A percentile compares a stretch with the other conserved stretches of the same genome.
phyloP scores from a whole-genome alignment of 1,140 invertebrate species.

The Drosophila gunungcola region DNA sequence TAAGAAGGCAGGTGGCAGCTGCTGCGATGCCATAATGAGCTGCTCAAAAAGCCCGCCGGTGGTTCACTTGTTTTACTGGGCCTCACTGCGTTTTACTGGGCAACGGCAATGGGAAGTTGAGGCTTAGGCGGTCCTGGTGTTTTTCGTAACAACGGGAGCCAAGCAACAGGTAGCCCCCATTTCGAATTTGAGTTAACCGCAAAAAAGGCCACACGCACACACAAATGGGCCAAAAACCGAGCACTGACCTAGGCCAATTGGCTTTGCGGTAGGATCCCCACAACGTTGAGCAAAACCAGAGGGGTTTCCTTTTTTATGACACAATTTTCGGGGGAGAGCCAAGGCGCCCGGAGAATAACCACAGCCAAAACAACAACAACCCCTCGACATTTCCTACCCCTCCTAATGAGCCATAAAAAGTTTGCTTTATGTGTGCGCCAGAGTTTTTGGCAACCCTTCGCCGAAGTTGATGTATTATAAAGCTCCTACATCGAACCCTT shows the following conservation, averaged over 20 bases:
- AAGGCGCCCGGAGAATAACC: slow-evolving; percentile 6
- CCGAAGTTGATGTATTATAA: slow-evolving; percentile 34
- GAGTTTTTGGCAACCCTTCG: slow-evolving; percentile 74
- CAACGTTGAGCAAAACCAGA: slow-evolving; percentile 19
- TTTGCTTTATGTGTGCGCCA: slow-evolving; percentile 30
- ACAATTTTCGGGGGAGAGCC: slow-evolving; percentile 24
- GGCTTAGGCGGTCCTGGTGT: background rate
- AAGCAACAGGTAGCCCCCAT: slow-evolving; percentile 69
- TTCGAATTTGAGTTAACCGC: slow-evolving; percentile 46
- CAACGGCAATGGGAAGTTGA: background rate
- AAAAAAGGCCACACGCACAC: slow-evolving; percentile 68
- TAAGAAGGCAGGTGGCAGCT: slow-evolving; percentile 56
- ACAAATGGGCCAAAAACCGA: slow-evolving; percentile 16
- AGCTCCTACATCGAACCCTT: slow-evolving; percentile 13
- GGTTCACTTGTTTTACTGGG: slow-evolving; percentile 5
- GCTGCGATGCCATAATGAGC: slow-evolving; percentile 68
- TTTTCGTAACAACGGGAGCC: slow-evolving; percentile 34
- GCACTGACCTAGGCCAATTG: slow-evolving; percentile 76
- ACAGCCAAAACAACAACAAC: slow-evolving; percentile 38
- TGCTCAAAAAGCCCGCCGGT: slow-evolving; percentile 43
- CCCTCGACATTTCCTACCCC: slow-evolving; percentile 28
- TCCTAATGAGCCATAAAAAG: slow-evolving; percentile 60
- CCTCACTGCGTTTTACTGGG: no score
- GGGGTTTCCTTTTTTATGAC: slow-evolving; percentile 53
- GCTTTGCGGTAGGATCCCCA: slow-evolving; percentile 73